These are phyloP conservation scores for Pyxicephalus adspersus DNA, from an alignment of 2,113 vertebrate genomes.

Conservation along the genomic window DNA sequence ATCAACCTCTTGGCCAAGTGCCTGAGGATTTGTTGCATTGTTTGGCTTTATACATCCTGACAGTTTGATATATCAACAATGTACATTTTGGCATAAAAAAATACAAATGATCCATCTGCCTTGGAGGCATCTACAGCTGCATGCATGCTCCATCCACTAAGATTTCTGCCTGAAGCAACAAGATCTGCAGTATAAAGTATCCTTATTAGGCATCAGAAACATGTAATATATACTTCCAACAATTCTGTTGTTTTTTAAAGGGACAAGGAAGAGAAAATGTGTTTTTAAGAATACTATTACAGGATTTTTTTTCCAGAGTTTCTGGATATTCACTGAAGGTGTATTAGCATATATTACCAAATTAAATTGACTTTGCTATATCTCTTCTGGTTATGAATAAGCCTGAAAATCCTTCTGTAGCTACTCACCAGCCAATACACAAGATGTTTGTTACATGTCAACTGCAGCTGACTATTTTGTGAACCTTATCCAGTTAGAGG, in stretches of 20 bases:
- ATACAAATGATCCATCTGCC: conserved; percentile 36
- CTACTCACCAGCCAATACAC: too few relatives aligned
- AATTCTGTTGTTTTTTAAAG: conserved; percentile 2
- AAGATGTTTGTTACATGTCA: too few relatives aligned
- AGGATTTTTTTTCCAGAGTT: too few relatives aligned
- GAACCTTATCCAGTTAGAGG: too few relatives aligned
- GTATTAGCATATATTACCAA: too few relatives aligned
- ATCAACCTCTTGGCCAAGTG: conserved; percentile 36
- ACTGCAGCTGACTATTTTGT: too few relatives aligned
- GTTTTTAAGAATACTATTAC: neutral
- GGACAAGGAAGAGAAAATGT: neutral
- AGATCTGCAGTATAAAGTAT: conserved; percentile 16
- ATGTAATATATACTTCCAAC: conserved; percentile 12
- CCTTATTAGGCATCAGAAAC: conserved; percentile 38
- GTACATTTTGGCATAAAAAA: conserved; percentile 32
- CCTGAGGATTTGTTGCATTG: conserved; percentile 38
- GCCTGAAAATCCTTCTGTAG: too few relatives aligned
- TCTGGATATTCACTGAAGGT: too few relatives aligned
- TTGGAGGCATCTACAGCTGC: conserved; percentile 21
- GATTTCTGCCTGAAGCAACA: conserved; percentile 16
- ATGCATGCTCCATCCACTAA: conserved; percentile 8
- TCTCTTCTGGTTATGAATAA: too few relatives aligned
- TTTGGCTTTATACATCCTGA: conserved; percentile 47
- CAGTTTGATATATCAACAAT: conserved; percentile 42
- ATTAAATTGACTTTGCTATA: too few relatives aligned